Base-by-base conservation (phyloP, 2,113 vertebrate genomes). In the Phyllostomus hastatus region DNA sequence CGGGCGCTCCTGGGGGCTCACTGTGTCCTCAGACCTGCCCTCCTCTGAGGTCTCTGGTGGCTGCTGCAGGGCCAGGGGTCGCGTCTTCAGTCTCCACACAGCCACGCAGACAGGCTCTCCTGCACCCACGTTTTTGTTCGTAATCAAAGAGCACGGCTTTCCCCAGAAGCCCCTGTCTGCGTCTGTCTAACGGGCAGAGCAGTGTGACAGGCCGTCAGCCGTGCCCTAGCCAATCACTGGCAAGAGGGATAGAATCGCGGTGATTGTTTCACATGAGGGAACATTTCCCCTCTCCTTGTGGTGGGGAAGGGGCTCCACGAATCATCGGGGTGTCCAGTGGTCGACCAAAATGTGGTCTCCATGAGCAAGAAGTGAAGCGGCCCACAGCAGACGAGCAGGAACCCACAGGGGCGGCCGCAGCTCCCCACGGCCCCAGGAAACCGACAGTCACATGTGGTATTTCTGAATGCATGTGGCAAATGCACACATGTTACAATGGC, bases 231-330 rank as follows among this genome's bases (percentile, higher is more conserved):
- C 33, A 12, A 24, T 10, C 31, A 11, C 24, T 11, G 50, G 50
- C 50, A 52, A 54, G 61, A 70, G 33, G 43, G 26, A 26, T 0
- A 35, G 43, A 43, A 16, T 20, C 61, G 15, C 11, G 0, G 0
- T 35, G 59, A 16, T 10, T 31, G 4, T 46, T 61, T 89, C 54
- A 22, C 6, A 3, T 59, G 57, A 19, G 20, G 19, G 57, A 31
- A 24, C 19, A 3, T 48, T 79, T 35, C 43, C 52, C 64, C 35
- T 38, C 15, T 35, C 90, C n/a, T n/a, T 2, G 35, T 3, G 22
- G 26, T 43, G 14, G 28, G 43, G 38, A 66, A 78, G 46, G 38
- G 70, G 33, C 2, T 26, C 64, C 2, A 5, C 59, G 72, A 95
- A 67, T 80, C 72, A 72, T 14, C 43, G 19, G 10, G 33, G 46